Evolutionary conservation across 2,888 invertebrate genomes (phyloP).

Genomic region (Capitulum mitella): DNA sequence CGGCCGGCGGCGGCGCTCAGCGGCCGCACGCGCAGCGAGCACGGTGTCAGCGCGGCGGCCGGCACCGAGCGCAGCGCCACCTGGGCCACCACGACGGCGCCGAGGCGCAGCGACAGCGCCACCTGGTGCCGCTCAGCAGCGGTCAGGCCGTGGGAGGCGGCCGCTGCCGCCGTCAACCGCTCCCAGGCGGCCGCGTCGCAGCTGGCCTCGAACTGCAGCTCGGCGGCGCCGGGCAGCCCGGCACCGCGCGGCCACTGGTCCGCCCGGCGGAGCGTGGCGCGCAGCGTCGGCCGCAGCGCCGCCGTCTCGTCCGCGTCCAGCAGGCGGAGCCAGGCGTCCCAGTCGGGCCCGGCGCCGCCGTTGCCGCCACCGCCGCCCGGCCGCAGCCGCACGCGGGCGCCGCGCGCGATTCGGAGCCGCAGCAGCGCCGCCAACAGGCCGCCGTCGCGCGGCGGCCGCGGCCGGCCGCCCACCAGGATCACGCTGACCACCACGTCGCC

Average conservation of each 20-base stretch:
- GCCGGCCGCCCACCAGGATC: constrained; percentile 89
- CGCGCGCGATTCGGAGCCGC: neutral
- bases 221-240: neutral
- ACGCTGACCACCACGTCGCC: constrained; percentile 45
- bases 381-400: neutral
- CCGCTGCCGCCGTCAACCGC: constrained; percentile 32
- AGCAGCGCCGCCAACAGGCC: constrained; percentile 41
- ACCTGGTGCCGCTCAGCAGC: constrained; percentile 48
- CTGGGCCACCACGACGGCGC: neutral
- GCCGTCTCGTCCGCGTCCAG: neutral
- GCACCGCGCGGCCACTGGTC: neutral
- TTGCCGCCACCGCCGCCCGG: neutral
- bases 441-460: constrained; percentile 77
- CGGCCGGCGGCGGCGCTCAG: neutral
- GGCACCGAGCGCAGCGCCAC: neutral
- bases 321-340: neutral
- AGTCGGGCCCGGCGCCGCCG: neutral
- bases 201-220: neutral
- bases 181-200: neutral
- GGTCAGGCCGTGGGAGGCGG: constrained; percentile 41
- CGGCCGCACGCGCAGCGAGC: neutral
- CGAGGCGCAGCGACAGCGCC: neutral
- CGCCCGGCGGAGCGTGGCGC: neutral
- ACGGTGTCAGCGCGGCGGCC: constrained; percentile 44
- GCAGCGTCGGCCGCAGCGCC: constrained; percentile 9